phyloP scores from a whole-genome alignment of 2,113 vertebrate species.

The Smithornis capensis region DNA sequence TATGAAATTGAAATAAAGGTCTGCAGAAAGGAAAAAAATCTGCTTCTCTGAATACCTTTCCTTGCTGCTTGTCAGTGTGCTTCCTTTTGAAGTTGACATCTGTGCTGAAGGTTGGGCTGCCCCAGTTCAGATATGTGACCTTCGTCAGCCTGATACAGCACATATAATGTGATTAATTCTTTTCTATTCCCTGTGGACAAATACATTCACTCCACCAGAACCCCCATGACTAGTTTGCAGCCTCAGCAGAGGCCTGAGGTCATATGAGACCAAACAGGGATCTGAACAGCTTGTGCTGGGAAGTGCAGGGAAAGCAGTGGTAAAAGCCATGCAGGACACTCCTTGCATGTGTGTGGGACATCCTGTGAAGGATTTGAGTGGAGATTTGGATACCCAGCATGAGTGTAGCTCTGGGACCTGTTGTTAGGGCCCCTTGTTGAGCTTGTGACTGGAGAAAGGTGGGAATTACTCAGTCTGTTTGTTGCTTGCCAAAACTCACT shows the following conservation, averaged over 20 bases:
- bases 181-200: conserved; percentile 15
- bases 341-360: accelerated
- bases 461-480: not conserved
- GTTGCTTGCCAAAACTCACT: not conserved
- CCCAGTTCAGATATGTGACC: conserved; percentile 11
- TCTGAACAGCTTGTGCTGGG: not conserved
- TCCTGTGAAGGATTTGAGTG: not conserved
- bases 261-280: not conserved
- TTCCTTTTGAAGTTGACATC: not conserved
- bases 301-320: not conserved
- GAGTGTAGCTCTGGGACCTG: not conserved
- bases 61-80: not conserved
- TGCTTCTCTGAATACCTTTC: not conserved
- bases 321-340: not conserved
- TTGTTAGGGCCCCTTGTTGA: not conserved
- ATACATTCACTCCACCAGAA: not conserved
- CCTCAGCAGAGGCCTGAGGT: conserved; percentile 16
- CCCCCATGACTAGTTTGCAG: not conserved
- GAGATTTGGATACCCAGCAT: not conserved
- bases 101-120: conserved; percentile 1
- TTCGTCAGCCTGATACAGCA: not conserved
- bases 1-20: not conserved
- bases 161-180: conserved; percentile 28
- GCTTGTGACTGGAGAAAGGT: not conserved
- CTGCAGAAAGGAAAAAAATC: not conserved